Evolutionary conservation across 2,113 vertebrate genomes (phyloP).

Genomic region (Callorhinus ursinus): DNA sequence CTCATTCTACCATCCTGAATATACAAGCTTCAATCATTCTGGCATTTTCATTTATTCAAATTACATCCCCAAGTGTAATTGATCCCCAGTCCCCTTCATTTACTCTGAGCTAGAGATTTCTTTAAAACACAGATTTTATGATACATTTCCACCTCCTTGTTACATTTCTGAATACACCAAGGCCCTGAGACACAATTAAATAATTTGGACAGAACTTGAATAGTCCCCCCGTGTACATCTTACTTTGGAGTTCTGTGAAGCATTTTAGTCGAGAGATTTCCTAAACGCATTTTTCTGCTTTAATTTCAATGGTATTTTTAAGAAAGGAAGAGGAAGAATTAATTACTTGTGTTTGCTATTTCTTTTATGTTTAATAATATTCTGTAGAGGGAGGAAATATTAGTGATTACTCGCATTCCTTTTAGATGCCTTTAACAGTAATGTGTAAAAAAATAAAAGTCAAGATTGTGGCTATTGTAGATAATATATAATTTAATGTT

Average conservation of each 20-base stretch:
- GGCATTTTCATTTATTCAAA: constrained; percentile 72
- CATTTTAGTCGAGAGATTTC: constrained; percentile 33
- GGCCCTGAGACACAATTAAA: constrained; percentile 62
- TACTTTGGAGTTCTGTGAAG: constrained; percentile 24
- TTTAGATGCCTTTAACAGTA: background rate
- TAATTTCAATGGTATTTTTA: constrained; percentile 55
- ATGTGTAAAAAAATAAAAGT: background rate
- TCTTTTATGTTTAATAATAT: constrained; percentile 10
- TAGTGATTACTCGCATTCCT: background rate
- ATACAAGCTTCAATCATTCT: constrained; percentile 62
- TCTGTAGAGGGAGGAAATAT: background rate
- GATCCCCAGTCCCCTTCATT: constrained; percentile 67
- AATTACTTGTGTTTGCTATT: constrained; percentile 56
- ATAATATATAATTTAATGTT: background rate
- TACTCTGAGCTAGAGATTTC: constrained; percentile 51
- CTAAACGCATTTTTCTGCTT: constrained; percentile 41
- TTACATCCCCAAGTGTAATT: constrained; percentile 63
- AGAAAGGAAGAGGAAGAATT: constrained; percentile 61
- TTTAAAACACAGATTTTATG: constrained; percentile 68
- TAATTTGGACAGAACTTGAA: constrained; percentile 64
- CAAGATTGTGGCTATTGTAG: background rate
- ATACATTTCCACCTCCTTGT: constrained; percentile 52
- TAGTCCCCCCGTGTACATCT: constrained; percentile 6
- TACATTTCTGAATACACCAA: constrained; percentile 62
- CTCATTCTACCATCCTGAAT: constrained; percentile 39